Evolutionary conservation across 2,888 invertebrate species (phyloP).

Genomic region (Psococerastis gibbosa): DNA sequence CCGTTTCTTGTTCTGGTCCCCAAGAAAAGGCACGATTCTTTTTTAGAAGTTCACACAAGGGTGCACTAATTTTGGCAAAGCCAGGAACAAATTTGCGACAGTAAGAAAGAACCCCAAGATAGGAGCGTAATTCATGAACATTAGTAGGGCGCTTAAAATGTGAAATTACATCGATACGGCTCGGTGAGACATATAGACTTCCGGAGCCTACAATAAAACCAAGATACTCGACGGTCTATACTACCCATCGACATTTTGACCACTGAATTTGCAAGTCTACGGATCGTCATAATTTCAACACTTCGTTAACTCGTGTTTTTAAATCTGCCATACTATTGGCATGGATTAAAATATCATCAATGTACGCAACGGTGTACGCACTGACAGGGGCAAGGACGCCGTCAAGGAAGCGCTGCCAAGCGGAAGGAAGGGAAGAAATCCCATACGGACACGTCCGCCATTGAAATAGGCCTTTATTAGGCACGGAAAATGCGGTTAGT

Average conservation of each 20-base stretch:
- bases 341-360: conserved; percentile 5
- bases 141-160: not conserved
- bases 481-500: conserved; percentile 16
- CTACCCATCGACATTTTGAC: too few species aligned
- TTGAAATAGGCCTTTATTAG: conserved; percentile 16
- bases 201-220: conserved; percentile 1
- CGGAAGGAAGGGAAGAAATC: conserved; percentile 20
- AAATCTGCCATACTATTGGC: not conserved
- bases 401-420: conserved; percentile 21
- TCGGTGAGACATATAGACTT: not conserved
- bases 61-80: conserved; percentile 10
- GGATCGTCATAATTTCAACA: too few species aligned
- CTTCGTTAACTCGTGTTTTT: too few species aligned
- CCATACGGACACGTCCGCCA: conserved; percentile 20
- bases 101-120: not conserved
- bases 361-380: not conserved
- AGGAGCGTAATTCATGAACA: not conserved
- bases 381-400: conserved; percentile 15
- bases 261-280: too few species aligned
- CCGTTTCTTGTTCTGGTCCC: conserved; percentile 8
- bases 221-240: too few species aligned
- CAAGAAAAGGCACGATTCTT: conserved; percentile 10
- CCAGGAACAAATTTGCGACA: conserved; percentile 15
- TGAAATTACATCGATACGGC: not conserved
- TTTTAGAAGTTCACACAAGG: conserved; percentile 9